Evolutionary conservation across 2,113 vertebrate species (phyloP).

Genomic region (Columba livia): DNA sequence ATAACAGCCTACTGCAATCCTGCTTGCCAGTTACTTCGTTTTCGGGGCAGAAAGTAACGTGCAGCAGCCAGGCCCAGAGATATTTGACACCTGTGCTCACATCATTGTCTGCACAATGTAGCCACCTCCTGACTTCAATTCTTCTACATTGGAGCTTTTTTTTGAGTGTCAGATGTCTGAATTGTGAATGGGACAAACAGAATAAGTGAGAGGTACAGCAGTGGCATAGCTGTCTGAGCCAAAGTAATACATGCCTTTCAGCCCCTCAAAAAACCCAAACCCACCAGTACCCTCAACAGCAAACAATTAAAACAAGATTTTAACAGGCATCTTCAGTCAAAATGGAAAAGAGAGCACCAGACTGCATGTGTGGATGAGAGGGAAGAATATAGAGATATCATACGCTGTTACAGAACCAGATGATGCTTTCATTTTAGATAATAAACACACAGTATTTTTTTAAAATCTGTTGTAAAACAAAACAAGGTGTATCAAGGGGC

Average conservation of each 20-base stretch:
- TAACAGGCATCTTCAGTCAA: background rate
- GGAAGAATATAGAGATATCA: background rate
- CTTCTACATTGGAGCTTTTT: background rate
- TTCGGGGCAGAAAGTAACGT: background rate
- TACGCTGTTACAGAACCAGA: background rate
- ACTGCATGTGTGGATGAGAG: background rate
- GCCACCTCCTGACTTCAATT: background rate
- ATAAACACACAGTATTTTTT: background rate
- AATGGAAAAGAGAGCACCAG: background rate
- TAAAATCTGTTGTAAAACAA: background rate
- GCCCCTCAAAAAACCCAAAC: background rate
- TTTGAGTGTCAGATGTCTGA: background rate
- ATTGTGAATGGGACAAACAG: background rate
- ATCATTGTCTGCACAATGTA: background rate
- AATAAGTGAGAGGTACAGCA: background rate
- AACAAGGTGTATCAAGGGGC: background rate
- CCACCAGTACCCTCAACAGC: fast-evolving
- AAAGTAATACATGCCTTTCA: background rate
- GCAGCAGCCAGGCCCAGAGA: background rate
- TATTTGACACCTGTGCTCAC: background rate
- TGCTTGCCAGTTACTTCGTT: background rate
- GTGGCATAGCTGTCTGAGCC: background rate
- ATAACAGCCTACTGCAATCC: background rate
- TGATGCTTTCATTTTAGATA: background rate
- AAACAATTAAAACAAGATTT: background rate